phyloP scores from a whole-genome alignment of 2,113 vertebrate species.

The Lepisosteus oculatus region DNA sequence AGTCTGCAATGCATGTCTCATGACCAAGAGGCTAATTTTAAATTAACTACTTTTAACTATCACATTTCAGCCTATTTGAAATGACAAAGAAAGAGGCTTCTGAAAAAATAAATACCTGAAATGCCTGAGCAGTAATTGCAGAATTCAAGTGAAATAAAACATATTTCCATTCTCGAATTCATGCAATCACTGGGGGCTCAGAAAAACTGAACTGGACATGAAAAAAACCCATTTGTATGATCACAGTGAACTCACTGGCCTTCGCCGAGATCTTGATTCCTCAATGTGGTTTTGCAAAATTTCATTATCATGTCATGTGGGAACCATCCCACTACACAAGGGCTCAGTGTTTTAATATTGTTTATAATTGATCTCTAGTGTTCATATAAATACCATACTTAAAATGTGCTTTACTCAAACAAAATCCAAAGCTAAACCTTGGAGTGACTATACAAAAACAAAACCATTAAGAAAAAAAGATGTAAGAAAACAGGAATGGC shows the following conservation, averaged over 20 bases:
- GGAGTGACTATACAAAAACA: background rate
- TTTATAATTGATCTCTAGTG: background rate
- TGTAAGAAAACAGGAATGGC: slow-evolving; percentile 11
- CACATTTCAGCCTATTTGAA: background rate
- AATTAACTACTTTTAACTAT: background rate
- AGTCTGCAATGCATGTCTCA: background rate
- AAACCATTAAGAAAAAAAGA: slow-evolving; percentile 20
- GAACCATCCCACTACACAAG: background rate
- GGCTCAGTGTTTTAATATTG: background rate
- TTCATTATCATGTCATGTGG: too few species aligned
- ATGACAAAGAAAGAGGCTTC: background rate
- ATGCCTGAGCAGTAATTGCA: slow-evolving; percentile 1
- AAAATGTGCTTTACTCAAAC: background rate
- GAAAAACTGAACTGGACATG: too few species aligned
- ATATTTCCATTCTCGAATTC: too few species aligned
- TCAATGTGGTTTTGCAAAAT: too few species aligned
- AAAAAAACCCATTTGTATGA: too few species aligned
- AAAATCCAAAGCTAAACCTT: slow-evolving; percentile 3
- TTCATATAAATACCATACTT: background rate
- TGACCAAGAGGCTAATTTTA: background rate
- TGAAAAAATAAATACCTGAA: slow-evolving; percentile 11
- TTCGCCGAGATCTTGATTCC: too few species aligned
- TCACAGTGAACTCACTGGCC: too few species aligned
- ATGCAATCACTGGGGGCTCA: too few species aligned
- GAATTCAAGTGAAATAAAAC: too few species aligned